Base-by-base conservation (phyloP, 2,888 invertebrate species). In the Oligia fasciuncula region DNA sequence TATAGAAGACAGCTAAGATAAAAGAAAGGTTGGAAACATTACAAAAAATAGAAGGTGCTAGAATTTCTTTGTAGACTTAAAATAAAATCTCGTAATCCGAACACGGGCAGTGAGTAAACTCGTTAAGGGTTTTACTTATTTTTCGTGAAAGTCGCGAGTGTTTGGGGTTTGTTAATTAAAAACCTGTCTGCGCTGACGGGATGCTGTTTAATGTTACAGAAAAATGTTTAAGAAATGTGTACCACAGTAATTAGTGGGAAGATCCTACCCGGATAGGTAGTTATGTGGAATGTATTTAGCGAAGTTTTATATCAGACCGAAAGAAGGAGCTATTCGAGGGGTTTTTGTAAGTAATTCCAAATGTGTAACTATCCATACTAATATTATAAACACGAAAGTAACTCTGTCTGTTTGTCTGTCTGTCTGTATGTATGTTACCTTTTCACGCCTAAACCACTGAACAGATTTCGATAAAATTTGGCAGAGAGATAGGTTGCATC, bases 151-250 rank as follows among this genome's bases (percentile, higher is more conserved):
- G 84, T 90, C 90, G 77, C 81, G 85, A 89, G 85, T 90, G 91
- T 92, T 90, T 90, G 89, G 88, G 89, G 89, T 85, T 86, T 88
- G 87, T 90, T 92, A 92, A 92, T 92, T 91, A 92, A 92, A 91
- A 91, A 86, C 88, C 89, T 89, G 91, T 88, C 92, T 84, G 73
- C 77, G 54, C 76, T 89, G 81, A 89, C 76, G 84, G 84, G 82
- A 77, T 67, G 60, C 77, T 80, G 86, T 85, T 84, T 86, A 86
- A 86, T 84, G 84, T 87, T 86, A 77, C 70, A 67, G 81, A 88
- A 88, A 88, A 89, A 85, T 87, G 80, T 71, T 84, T 86, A 82
- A 86, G 88, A 84, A 88, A 84, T 84, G 78, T 87, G 77, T 63
- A 86, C 81, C 77, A 35, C 81, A 82, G 88, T 87, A 81, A 88